phyloP scores from a whole-genome alignment of 2,888 invertebrate genomes.

The Drosophila robusta region DNA sequence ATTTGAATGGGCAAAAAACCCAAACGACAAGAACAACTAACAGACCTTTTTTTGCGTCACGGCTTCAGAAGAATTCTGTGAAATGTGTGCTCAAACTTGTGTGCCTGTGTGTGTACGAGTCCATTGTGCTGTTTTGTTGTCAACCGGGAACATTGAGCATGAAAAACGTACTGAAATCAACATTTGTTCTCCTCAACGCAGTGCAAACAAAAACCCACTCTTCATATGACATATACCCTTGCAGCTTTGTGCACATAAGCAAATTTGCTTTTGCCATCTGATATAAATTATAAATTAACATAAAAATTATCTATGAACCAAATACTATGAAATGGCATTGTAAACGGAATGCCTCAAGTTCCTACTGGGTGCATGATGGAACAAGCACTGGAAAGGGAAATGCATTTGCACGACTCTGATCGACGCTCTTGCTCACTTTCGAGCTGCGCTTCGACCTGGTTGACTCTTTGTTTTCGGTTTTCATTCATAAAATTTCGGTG shows the following conservation, averaged over 20 bases:
- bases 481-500: conserved; percentile 39
- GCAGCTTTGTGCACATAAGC: neutral
- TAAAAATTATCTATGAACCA: neutral
- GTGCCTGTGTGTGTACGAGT: neutral
- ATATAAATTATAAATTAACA: too few relatives aligned
- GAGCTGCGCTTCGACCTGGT: conserved; percentile 10
- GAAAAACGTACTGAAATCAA: conserved; percentile 10
- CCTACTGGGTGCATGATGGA: conserved; percentile 13
- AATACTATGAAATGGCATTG: conserved; percentile 11
- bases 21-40: conserved; percentile 8
- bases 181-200: conserved; percentile 8
- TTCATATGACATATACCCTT: neutral
- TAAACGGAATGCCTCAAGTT: conserved; percentile 10
- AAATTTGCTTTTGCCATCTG: too few relatives aligned
- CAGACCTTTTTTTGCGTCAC: conserved; percentile 35
- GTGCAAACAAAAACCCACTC: conserved; percentile 1
- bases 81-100: conserved; percentile 3
- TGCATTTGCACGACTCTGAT: conserved; percentile 21
- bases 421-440: conserved; percentile 14
- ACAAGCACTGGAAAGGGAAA: neutral
- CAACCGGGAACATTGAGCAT: conserved; percentile 11
- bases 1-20: conserved; percentile 39
- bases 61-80: conserved; percentile 30
- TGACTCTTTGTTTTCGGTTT: conserved; percentile 23
- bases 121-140: conserved; percentile 21